Conservation (phyloP, 2,888 invertebrate genomes). For the Furcula furcula region DNA sequence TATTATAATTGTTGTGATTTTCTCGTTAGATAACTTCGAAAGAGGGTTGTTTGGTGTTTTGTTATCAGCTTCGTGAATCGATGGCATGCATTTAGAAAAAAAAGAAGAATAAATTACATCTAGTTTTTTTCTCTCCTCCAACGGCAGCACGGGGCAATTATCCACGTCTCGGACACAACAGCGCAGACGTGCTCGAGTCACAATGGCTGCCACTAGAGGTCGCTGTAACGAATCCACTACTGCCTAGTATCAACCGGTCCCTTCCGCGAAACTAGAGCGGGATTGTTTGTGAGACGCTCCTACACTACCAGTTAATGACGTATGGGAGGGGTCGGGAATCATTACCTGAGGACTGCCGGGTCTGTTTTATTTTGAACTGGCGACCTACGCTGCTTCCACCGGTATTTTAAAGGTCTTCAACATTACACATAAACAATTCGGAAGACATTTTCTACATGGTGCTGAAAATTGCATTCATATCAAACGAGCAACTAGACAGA, state of each 20-base stretch:
- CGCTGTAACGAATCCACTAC: constrained; percentile 78
- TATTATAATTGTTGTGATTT: no score
- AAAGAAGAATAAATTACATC: constrained; percentile 29
- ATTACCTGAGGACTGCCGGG: constrained; percentile 59
- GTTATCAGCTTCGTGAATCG: no score
- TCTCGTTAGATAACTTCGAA: no score
- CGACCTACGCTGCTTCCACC: no score
- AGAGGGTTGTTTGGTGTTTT: no score
- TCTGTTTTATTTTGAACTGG: constrained; percentile 44
- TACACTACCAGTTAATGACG: constrained; percentile 69
- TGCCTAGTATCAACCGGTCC: constrained; percentile 65
- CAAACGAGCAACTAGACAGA: no score
- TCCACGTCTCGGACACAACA: constrained; percentile 78
- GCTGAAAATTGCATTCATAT: no score
- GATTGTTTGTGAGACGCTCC: constrained; percentile 73
- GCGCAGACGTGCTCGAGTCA: constrained; percentile 74
- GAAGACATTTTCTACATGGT: no score
- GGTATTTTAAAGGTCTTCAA: no score
- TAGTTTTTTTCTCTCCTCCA: constrained; percentile 31
- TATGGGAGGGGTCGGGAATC: constrained; percentile 59
- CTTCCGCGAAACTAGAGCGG: constrained; percentile 71
- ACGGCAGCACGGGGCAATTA: constrained; percentile 70
- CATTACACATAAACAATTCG: no score
- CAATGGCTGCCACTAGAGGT: constrained; percentile 75
- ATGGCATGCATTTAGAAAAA: neutral